Percentiles rank a stretch among this genome's conserved stretches.
phyloP scores from a whole-genome alignment of 2,888 invertebrate genomes.

The Epiperipatus broadwayi region DNA sequence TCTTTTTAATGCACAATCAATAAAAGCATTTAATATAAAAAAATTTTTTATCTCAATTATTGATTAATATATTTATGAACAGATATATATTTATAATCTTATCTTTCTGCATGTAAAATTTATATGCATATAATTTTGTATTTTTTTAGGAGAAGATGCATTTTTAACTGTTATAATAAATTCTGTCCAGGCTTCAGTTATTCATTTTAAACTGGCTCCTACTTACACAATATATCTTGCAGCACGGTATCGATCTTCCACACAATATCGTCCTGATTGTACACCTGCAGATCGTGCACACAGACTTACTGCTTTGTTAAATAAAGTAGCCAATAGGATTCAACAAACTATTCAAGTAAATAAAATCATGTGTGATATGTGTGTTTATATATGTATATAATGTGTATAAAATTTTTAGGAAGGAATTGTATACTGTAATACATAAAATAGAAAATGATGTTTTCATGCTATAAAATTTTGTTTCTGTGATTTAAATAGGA shows the following conservation, averaged over 20 bases:
- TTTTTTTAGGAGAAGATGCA: constrained; percentile 50
- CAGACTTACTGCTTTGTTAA: constrained; percentile 66
- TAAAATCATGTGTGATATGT: too few relatives aligned
- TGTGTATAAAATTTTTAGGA: neutral
- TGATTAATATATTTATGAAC: too few relatives aligned
- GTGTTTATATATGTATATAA: too few relatives aligned
- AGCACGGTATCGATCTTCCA: constrained; percentile 76
- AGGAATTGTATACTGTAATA: too few relatives aligned
- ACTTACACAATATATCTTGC: constrained; percentile 91
- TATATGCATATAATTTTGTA: constrained; percentile 12
- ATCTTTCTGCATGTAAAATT: too few relatives aligned
- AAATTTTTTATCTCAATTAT: too few relatives aligned
- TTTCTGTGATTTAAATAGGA: too few relatives aligned
- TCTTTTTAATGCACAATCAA: too few relatives aligned
- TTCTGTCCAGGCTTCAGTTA: constrained; percentile 15
- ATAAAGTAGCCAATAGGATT: constrained; percentile 71
- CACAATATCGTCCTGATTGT: constrained; percentile 77
- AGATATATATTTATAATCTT: too few relatives aligned
- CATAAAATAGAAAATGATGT: too few relatives aligned
- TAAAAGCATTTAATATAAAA: too few relatives aligned
- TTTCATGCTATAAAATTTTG: too few relatives aligned
- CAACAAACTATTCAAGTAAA: constrained; percentile 58
- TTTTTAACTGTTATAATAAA: constrained; percentile 41
- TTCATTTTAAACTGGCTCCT: constrained; percentile 80
- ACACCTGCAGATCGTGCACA: constrained; percentile 79